A percentile compares a stretch with the other conserved stretches of the same genome.
phyloP scores from a whole-genome alignment of 2,113 vertebrate species.

The Amazona guildingii region DNA sequence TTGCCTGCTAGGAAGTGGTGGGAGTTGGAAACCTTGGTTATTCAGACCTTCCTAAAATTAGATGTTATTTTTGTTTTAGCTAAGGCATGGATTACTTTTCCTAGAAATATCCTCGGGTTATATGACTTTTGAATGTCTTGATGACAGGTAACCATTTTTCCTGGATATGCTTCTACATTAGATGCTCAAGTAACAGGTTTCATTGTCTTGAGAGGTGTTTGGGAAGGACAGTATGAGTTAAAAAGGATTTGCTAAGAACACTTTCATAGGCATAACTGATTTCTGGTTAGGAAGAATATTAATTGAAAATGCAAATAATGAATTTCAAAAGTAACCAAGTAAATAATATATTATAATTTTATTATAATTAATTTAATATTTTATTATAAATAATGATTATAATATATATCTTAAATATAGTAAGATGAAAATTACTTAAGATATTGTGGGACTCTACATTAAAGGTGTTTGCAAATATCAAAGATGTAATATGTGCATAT shows the following conservation, averaged over 20 bases:
- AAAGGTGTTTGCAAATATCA: neutral
- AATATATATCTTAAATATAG: neutral
- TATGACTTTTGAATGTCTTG: neutral
- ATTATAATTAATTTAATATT: too few species aligned
- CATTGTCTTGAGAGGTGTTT: neutral
- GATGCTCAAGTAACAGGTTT: neutral
- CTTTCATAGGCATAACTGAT: neutral
- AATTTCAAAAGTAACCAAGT: neutral
- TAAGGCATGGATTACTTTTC: neutral
- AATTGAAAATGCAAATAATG: neutral
- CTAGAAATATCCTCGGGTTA: neutral
- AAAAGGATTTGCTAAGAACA: neutral
- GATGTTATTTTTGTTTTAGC: neutral
- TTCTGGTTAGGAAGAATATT: neutral
- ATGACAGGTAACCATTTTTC: neutral
- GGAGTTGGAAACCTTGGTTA: neutral
- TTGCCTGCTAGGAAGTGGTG: neutral
- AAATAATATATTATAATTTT: neutral
- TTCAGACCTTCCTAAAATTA: neutral
- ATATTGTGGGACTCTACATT: neutral
- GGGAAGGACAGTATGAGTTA: neutral
- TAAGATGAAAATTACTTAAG: neutral
- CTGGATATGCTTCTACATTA: neutral
- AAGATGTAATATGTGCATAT: neutral
- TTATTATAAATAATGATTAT: too few species aligned